A percentile compares a stretch with the other conserved stretches of the same genome.
Conservation (phyloP, 2,888 invertebrate species). For the Ceratothoa steindachneri region DNA sequence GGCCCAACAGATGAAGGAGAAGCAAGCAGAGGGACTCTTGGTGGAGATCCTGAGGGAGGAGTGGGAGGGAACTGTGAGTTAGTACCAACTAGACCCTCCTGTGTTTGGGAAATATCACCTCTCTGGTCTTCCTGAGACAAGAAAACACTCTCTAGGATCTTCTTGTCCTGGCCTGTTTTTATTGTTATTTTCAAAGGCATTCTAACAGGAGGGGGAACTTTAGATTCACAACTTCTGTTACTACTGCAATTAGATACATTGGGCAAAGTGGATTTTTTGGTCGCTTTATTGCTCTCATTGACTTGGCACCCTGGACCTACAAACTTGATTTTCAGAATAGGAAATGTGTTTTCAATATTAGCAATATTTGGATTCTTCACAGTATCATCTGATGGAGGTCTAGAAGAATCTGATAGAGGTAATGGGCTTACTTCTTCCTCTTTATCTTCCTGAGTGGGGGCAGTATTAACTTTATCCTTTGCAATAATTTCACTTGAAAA, state of each 20-base stretch:
- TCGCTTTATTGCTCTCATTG: not conserved
- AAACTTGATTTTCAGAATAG: not conserved
- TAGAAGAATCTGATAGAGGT: not conserved
- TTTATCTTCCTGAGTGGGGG: not conserved
- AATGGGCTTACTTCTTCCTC: not conserved
- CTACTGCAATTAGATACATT: not conserved
- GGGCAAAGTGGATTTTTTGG: not conserved
- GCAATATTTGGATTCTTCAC: not conserved
- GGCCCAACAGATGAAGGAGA: no score
- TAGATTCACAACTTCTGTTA: not conserved
- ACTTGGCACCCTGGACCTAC: not conserved
- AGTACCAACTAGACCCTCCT: not conserved
- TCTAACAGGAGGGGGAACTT: not conserved
- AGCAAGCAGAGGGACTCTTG: no score
- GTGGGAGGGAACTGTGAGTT: not conserved
- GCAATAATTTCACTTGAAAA: constrained; percentile 1
- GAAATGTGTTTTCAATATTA: not conserved
- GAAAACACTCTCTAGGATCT: not conserved
- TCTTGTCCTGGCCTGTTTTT: not conserved
- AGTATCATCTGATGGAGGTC: not conserved
- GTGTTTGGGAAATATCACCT: not conserved
- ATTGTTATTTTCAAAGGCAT: constrained; percentile 10
- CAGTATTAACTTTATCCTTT: not conserved
- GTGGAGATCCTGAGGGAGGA: not conserved
- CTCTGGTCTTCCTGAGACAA: not conserved